Evolutionary conservation across 2,888 invertebrate genomes (phyloP).

Genomic region (Tiphia femorata): DNA sequence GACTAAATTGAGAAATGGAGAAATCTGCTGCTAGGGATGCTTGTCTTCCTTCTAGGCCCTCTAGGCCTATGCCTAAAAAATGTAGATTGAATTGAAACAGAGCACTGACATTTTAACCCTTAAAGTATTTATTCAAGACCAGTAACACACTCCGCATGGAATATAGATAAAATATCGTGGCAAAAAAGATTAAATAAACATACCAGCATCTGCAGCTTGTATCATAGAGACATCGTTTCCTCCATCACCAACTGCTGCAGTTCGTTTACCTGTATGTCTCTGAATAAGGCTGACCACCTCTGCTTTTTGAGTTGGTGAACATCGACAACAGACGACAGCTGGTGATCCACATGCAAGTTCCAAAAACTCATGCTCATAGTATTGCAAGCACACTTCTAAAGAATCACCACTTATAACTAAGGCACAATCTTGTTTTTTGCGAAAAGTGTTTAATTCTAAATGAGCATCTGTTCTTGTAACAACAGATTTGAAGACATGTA

Average conservation of each 20-base stretch:
- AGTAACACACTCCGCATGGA: too few relatives aligned
- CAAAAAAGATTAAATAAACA: not conserved
- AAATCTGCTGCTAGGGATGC: constrained; percentile 98
- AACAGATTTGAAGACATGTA: constrained; percentile 82
- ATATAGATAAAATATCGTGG: too few relatives aligned
- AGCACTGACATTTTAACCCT: not conserved
- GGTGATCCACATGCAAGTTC: constrained; percentile 81
- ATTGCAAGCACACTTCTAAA: constrained; percentile 78
- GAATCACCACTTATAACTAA: constrained; percentile 81
- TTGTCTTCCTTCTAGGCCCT: constrained; percentile 90
- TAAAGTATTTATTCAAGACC: not conserved
- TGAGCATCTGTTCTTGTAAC: constrained; percentile 77
- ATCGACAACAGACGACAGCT: constrained; percentile 82
- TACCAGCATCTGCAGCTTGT: constrained; percentile 74
- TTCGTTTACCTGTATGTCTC: constrained; percentile 74
- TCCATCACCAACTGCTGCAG: constrained; percentile 76
- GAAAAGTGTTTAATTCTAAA: constrained; percentile 75
- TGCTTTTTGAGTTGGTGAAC: constrained; percentile 81
- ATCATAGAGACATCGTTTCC: constrained; percentile 83
- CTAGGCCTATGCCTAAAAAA: constrained; percentile 86
- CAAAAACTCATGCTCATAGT: constrained; percentile 81
- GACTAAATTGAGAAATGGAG: constrained; percentile 90
- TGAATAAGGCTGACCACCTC: constrained; percentile 78
- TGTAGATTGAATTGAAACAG: not conserved
- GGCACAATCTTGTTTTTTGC: constrained; percentile 77